Evolutionary conservation across 2,888 invertebrate genomes (phyloP), one percentile per base, ranked within the genome.

Genomic region (Drosophila yooni): DNA sequence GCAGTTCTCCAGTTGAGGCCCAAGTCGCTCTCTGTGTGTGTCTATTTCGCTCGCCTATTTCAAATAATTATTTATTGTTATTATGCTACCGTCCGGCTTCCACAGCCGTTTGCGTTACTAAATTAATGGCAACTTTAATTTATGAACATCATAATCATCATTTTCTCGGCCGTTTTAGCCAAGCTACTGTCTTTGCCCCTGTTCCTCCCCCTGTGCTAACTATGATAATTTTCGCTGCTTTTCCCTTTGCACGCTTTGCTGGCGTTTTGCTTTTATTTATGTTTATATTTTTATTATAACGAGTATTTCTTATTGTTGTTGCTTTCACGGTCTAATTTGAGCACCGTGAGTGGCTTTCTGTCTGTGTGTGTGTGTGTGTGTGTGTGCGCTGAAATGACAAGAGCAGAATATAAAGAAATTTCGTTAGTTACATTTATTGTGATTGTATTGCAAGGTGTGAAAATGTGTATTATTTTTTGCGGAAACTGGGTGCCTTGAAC

Each of bases 121-220:
- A 81, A 85, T 91, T 91, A 90, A 89, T 91, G 87, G 88, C 88
- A 84, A 88, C 77, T 82, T 90, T 90, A 91, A 91, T 90, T 91
- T 90, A 91, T 90, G 89, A 90, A 82, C 87, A 90, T 92, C 88
- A 91, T 91, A 91, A 91, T 91, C 86, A 91, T 90, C 82, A 89
- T 89, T 90, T 88, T 87, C 87, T 79, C 74, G 83, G 79, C 74
- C 69, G 79, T 89, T 81, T 78, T 81, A 70, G 75, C 70, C 79
- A 60, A 71, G 87, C 86, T 88, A 88, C 88, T 84, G 85, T 77
- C 65, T 4, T 29, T n/a, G 27, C 27, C 6, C 11, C n/a, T 4
- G 29, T n/a, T n/a, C 27, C 34, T 21, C 15, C 29, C 31, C 4
- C 51, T 38, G 61, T 67, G 54, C 69, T 74, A 78, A 78, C 78